Evolutionary conservation across 2,113 vertebrate genomes (phyloP).

Genomic region (Leiothrix lutea): DNA sequence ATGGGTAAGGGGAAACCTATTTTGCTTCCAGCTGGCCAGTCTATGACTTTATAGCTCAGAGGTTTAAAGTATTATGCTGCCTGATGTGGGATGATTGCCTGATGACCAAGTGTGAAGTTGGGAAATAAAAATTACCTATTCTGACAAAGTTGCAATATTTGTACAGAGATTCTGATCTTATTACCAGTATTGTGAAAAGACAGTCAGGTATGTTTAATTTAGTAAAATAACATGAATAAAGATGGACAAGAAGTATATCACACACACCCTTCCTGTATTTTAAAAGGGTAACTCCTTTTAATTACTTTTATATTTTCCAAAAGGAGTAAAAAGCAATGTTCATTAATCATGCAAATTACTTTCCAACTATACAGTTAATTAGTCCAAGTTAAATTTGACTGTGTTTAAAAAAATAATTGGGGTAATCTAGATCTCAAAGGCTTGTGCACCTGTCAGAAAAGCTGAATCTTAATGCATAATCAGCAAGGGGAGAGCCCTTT

Average conservation of each 20-base stretch:
- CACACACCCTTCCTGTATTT: not conserved
- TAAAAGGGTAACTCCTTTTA: not conserved
- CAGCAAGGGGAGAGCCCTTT: not conserved
- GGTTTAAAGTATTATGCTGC: conserved; percentile 23
- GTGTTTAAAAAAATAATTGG: not conserved
- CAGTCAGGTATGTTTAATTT: not conserved
- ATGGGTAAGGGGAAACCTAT: conserved; percentile 27
- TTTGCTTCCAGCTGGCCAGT: conserved; percentile 46
- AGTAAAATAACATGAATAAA: not conserved
- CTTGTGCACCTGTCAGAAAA: not conserved
- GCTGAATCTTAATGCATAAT: not conserved
- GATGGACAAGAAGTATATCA: not conserved
- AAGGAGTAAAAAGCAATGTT: not conserved
- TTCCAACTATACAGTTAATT: not conserved
- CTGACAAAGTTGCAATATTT: not conserved
- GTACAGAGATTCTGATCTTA: not conserved
- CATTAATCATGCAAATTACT: not conserved
- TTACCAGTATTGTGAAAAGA: not conserved
- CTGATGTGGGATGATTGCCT: conserved; percentile 12
- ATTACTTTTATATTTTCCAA: not conserved
- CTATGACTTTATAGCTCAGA: not conserved
- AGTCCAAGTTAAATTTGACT: not conserved
- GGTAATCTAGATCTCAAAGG: not conserved
- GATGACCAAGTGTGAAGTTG: conserved; percentile 4
- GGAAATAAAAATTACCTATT: conserved; percentile 7